Percentiles rank a stretch among this genome's conserved stretches.
phyloP scores from a whole-genome alignment of 1,140 invertebrate genomes.

The Heliconius eleuchia region DNA sequence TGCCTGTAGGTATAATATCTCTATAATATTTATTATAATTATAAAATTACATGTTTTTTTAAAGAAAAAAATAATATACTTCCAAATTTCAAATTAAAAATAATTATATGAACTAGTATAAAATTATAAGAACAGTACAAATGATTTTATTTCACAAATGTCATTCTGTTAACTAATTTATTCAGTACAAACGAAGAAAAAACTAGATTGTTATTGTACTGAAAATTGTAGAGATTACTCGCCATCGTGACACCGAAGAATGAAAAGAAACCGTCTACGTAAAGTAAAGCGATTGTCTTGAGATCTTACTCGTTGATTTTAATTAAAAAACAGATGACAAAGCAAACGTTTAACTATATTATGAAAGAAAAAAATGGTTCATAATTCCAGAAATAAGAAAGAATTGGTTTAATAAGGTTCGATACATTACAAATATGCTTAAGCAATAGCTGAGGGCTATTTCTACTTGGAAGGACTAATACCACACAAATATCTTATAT shows the following conservation, averaged over 20 bases:
- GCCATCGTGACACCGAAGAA: conserved; percentile 11
- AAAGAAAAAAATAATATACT: too few relatives aligned
- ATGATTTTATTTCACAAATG: background rate
- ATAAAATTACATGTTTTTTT: too few relatives aligned
- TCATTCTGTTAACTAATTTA: background rate
- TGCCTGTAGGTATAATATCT: too few relatives aligned
- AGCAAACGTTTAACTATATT: too few relatives aligned
- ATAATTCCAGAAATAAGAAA: background rate
- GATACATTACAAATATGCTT: too few relatives aligned
- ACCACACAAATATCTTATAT: too few relatives aligned
- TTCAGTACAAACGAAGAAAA: background rate
- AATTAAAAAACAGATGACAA: conserved; percentile 21
- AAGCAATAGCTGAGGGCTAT: too few relatives aligned
- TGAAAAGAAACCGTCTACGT: background rate
- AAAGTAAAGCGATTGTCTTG: conserved; percentile 2
- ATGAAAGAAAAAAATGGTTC: background rate
- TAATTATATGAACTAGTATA: background rate
- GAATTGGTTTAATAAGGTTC: too few relatives aligned
- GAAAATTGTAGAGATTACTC: conserved; percentile 17
- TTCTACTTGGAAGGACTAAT: too few relatives aligned
- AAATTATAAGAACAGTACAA: background rate
- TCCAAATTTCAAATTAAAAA: background rate
- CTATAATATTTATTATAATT: too few relatives aligned
- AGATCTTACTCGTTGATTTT: conserved; percentile 8
- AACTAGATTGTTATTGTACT: background rate